phyloP scores from a whole-genome alignment of 2,797 vertebrate species.

The Chrosomus eos region DNA sequence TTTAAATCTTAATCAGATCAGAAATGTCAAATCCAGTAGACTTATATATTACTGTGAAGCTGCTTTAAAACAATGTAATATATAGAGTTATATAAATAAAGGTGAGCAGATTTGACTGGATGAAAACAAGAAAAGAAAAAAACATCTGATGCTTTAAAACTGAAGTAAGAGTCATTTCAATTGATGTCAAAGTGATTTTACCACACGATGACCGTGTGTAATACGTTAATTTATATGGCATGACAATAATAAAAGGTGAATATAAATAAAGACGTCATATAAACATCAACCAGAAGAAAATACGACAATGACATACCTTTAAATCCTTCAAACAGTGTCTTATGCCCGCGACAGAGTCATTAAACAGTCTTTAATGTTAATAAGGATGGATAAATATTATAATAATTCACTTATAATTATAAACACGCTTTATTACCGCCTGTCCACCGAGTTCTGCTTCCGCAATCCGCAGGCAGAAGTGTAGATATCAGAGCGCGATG shows the following conservation, averaged over 20 bases:
- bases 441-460: too few relatives aligned
- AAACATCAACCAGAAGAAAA: not conserved
- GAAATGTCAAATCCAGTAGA: not conserved
- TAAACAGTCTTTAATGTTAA: not conserved
- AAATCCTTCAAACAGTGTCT: slow-evolving; percentile 25
- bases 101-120: not conserved
- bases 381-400: not conserved
- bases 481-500: slow-evolving; percentile 29
- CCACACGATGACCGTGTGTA: not conserved
- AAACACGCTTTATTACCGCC: not conserved
- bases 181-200: not conserved
- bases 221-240: not conserved
- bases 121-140: not conserved
- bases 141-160: not conserved
- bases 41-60: not conserved
- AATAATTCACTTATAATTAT: not conserved
- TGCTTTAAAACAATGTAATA: not conserved
- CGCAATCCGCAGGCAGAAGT: too few relatives aligned
- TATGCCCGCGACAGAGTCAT: not conserved
- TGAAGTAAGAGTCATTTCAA: not conserved
- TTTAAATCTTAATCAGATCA: not conserved
- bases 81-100: not conserved
- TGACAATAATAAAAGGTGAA: not conserved
- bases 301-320: not conserved
- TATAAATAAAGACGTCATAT: not conserved